Conservation (phyloP, 1,140 invertebrate genomes). For the Heliconius hermathena region DNA sequence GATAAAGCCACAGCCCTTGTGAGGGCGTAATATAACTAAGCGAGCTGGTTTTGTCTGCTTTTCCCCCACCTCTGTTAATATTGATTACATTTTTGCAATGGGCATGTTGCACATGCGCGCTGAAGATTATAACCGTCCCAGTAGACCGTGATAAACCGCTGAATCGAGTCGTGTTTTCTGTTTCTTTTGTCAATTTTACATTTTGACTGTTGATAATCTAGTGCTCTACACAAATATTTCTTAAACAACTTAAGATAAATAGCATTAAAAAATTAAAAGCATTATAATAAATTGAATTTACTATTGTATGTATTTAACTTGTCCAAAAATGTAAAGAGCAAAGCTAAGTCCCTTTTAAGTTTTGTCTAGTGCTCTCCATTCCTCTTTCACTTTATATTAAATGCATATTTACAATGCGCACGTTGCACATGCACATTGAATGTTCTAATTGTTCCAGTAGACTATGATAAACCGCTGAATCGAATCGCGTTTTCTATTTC, state of each 20-base stretch:
- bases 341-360: neutral
- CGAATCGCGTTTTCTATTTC: neutral
- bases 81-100: neutral
- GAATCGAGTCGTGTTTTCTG: neutral
- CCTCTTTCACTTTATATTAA: neutral
- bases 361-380: neutral
- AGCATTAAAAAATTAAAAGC: too few species aligned
- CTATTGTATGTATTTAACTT: too few species aligned
- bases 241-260: neutral
- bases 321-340: too few species aligned
- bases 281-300: too few species aligned
- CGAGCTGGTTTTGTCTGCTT: neutral
- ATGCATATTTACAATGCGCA: neutral
- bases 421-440: neutral
- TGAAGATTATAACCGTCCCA: neutral
- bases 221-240: neutral
- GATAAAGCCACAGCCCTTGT: too few species aligned
- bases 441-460: neutral
- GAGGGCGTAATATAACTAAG: too few species aligned
- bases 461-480: neutral
- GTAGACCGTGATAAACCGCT: neutral
- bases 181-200: neutral
- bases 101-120: neutral
- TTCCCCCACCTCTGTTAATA: neutral
- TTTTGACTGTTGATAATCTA: neutral